phyloP scores from a whole-genome alignment of 2,797 vertebrate species.

The Gallinago stenura region DNA sequence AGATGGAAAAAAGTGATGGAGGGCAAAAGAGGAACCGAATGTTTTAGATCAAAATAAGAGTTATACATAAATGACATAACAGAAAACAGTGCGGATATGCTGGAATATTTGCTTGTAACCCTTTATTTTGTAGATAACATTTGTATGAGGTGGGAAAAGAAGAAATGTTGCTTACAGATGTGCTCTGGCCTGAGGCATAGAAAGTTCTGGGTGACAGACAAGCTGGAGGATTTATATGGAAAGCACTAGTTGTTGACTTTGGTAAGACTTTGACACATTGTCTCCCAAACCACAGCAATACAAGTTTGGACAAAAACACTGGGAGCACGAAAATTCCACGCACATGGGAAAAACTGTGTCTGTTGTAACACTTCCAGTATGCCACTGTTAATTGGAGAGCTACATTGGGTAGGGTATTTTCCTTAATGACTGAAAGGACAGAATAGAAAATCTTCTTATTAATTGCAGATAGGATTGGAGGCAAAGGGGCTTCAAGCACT shows the following conservation, averaged over 20 bases:
- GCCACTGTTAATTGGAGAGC: background rate
- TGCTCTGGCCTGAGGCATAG: background rate
- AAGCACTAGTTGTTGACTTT: background rate
- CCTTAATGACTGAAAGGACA: background rate
- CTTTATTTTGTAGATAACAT: background rate
- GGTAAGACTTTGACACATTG: background rate
- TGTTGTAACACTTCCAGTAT: background rate
- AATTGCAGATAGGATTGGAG: background rate
- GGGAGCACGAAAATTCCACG: background rate
- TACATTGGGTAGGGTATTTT: background rate
- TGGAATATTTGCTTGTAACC: background rate
- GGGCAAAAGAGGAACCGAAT: background rate
- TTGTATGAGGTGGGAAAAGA: rapidly evolving
- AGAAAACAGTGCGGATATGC: background rate
- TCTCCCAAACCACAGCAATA: background rate
- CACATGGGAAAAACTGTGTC: background rate
- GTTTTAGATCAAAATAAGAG: background rate
- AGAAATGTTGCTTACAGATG: background rate
- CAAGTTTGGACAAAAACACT: background rate
- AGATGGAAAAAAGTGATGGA: background rate
- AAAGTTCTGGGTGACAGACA: background rate
- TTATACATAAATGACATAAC: background rate
- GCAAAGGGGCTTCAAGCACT: background rate
- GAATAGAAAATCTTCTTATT: background rate
- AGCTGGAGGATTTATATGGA: background rate